Evolutionary conservation across 2,888 invertebrate species (phyloP).

Genomic region (Drosophila imparisetae): DNA sequence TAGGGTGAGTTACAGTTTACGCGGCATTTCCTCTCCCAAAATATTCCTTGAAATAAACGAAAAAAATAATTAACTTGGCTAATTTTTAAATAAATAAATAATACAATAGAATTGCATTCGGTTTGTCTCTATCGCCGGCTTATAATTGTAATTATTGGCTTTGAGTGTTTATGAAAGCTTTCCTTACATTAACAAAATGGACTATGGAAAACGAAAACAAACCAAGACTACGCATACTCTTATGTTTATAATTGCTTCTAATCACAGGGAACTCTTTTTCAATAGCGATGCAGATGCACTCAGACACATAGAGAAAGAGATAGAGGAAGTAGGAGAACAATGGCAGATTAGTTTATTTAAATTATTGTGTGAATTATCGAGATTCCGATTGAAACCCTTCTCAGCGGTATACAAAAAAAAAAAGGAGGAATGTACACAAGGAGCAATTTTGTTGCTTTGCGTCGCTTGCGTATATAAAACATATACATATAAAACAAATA

Average conservation of each 20-base stretch:
- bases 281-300: not conserved
- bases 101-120: slow-evolving; percentile 13
- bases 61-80: not conserved
- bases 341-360: not conserved
- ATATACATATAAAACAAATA: not conserved
- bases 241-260: not conserved
- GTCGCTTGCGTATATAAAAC: slow-evolving; percentile 3
- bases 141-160: not conserved
- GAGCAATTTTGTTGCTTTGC: not conserved
- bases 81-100: slow-evolving; percentile 8
- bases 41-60: slow-evolving; percentile 2
- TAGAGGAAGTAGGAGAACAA: not conserved
- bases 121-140: slow-evolving; percentile 21
- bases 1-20: slow-evolving; percentile 38
- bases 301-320: not conserved
- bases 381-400: not conserved
- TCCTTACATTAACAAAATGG: slow-evolving; percentile 18
- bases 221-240: slow-evolving; percentile 6
- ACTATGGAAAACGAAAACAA: slow-evolving; percentile 41
- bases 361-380: not conserved
- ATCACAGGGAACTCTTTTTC: not conserved
- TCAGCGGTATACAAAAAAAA: not conserved
- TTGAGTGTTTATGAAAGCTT: slow-evolving; percentile 10
- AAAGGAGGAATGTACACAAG: not conserved
- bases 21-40: slow-evolving; percentile 34